Conservation (phyloP, 2,888 invertebrate species). For the Euproctis similis region DNA sequence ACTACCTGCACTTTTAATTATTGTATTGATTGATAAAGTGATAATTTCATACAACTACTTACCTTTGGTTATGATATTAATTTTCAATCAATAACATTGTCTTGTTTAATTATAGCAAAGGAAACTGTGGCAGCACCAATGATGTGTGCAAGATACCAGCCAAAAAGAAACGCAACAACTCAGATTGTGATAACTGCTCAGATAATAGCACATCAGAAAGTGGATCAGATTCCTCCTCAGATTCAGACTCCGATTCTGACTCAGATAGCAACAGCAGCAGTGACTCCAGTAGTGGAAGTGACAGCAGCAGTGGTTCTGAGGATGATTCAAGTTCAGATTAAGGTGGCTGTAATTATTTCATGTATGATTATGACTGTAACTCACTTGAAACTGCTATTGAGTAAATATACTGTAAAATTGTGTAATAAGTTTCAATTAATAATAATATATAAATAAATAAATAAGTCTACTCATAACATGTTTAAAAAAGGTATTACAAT, state of each 20-base stretch:
- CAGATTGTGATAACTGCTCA: constrained; percentile 45
- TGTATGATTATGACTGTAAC: constrained; percentile 32
- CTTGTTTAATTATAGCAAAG: too few relatives aligned
- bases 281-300: constrained; percentile 47
- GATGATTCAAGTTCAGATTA: constrained; percentile 29
- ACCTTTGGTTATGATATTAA: too few relatives aligned
- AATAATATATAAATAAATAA: too few relatives aligned
- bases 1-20: too few relatives aligned
- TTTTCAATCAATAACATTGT: background rate
- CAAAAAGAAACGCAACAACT: constrained; percentile 50
- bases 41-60: too few relatives aligned
- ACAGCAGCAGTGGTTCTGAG: constrained; percentile 42
- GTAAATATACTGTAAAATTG: too few relatives aligned
- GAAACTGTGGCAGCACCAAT: constrained; percentile 29
- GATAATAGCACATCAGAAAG: constrained; percentile 47
- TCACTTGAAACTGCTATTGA: too few relatives aligned
- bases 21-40: too few relatives aligned
- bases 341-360: constrained; percentile 7
- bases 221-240: constrained; percentile 47
- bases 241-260: constrained; percentile 35
- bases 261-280: constrained; percentile 46
- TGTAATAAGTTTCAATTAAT: too few relatives aligned
- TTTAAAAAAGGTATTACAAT: too few relatives aligned
- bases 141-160: constrained; percentile 54
- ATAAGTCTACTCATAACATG: too few relatives aligned